These are phyloP conservation scores for Drosophila merina DNA, from an alignment of 2,888 invertebrate species.

Conservation along the genomic window DNA sequence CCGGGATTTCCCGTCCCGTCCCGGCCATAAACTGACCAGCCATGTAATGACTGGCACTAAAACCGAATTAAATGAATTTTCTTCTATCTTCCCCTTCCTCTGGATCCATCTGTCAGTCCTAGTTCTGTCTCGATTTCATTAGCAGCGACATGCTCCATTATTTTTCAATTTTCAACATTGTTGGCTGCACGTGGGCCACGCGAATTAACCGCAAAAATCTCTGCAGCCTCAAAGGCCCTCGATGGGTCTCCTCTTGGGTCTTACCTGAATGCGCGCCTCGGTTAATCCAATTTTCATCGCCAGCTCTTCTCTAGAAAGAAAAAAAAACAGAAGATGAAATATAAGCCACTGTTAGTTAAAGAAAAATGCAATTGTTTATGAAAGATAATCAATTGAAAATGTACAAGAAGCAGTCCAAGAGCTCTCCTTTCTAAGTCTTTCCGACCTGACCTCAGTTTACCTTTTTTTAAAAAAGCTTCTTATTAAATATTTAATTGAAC, in stretches of 20 bases:
- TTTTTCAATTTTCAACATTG: constrained; percentile 77
- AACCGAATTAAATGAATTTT: constrained; percentile 40
- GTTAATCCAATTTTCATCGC: constrained; percentile 97
- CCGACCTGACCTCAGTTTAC: constrained; percentile 19
- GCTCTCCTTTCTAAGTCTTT: neutral
- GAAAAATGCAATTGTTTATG: constrained; percentile 10
- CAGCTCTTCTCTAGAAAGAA: constrained; percentile 91
- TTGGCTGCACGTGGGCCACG: constrained; percentile 67
- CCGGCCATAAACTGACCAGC: constrained; percentile 32
- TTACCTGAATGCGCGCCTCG: constrained; percentile 97
- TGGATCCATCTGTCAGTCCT: constrained; percentile 1
- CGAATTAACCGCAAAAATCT: constrained; percentile 63
- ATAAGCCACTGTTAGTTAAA: constrained; percentile 17
- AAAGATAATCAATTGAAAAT: neutral
- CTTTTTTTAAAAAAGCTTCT: constrained; percentile 7
- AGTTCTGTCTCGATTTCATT: constrained; percentile 64
- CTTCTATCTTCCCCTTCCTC: neutral
- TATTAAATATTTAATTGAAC: constrained; percentile 24
- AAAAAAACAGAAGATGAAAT: constrained; percentile 73
- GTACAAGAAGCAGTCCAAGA: neutral
- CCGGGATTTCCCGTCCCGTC: constrained; percentile 12
- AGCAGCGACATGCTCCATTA: constrained; percentile 79
- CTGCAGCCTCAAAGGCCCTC: constrained; percentile 22
- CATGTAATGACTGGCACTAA: constrained; percentile 61
- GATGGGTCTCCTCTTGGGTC: constrained; percentile 22